Conservation (phyloP, 2,113 vertebrate genomes). For the Hypanus sabinus region DNA sequence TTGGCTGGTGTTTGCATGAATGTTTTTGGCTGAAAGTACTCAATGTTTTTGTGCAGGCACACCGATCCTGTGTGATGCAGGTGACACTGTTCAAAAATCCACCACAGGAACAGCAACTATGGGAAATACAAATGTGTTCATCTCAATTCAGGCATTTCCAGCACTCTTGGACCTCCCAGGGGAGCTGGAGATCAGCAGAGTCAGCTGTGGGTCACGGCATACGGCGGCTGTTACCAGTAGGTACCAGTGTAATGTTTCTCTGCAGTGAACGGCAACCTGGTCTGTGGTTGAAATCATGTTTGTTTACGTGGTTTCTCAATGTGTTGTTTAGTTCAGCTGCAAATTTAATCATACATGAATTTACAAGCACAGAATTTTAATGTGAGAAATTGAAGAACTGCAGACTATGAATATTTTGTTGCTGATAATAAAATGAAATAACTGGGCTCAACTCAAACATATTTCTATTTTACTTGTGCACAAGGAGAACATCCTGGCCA, state of each 20-base stretch:
- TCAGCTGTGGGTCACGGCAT: slow-evolving; percentile 86
- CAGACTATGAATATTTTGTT: neutral
- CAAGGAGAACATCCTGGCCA: too few relatives aligned
- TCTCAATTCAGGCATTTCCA: slow-evolving; percentile 84
- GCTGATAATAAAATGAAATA: too few relatives aligned
- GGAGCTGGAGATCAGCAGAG: slow-evolving; percentile 54
- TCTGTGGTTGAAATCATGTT: neutral
- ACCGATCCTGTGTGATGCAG: rapidly evolving
- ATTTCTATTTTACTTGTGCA: too few relatives aligned
- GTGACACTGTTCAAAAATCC: rapidly evolving
- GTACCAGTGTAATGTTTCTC: slow-evolving; percentile 40
- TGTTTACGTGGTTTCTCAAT: neutral
- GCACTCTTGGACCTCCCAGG: slow-evolving; percentile 75
- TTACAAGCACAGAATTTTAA: neutral
- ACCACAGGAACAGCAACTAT: rapidly evolving
- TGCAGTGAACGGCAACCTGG: neutral
- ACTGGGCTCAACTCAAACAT: too few relatives aligned
- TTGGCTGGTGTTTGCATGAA: neutral
- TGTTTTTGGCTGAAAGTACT: neutral
- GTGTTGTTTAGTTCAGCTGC: neutral
- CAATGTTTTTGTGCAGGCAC: neutral
- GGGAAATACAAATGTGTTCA: slow-evolving; percentile 51
- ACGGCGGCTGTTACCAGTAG: slow-evolving; percentile 77
- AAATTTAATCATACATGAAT: neutral
- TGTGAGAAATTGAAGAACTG: neutral